A percentile compares a stretch with the other conserved stretches of the same genome.
Evolutionary conservation across 2,888 invertebrate species (phyloP).

Genomic region (Gnatocerus cornutus): DNA sequence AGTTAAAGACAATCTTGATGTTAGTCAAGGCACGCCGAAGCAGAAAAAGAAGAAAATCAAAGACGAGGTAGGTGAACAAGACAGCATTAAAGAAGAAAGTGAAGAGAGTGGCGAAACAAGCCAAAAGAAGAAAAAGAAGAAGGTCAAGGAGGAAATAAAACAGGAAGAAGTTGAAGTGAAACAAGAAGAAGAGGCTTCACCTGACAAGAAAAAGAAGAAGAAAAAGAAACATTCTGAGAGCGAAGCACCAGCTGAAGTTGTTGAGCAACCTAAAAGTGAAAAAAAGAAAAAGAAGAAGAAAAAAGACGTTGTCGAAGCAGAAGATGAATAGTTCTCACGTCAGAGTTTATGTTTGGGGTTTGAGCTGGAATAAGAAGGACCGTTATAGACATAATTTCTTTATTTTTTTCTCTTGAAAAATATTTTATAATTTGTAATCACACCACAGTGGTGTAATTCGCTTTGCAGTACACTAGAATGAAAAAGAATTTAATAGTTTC

Average conservation of each 20-base stretch:
- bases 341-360: neutral
- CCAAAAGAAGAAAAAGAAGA: conserved; percentile 59
- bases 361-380: neutral
- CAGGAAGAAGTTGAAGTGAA: conserved; percentile 58
- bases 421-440: conserved; percentile 49
- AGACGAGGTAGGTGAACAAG: conserved; percentile 59
- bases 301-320: conserved; percentile 71
- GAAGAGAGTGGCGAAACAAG: conserved; percentile 54
- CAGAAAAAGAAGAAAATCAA: conserved; percentile 66
- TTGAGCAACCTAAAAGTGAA: conserved; percentile 13
- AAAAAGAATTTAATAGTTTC: conserved; percentile 20
- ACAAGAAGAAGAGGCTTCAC: conserved; percentile 54
- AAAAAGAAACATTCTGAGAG: conserved; percentile 52
- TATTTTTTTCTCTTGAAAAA: conserved; percentile 21
- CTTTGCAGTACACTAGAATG: conserved; percentile 72
- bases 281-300: conserved; percentile 74
- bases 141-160: conserved; percentile 57
- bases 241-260: conserved; percentile 33
- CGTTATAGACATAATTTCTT: neutral
- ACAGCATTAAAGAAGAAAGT: conserved; percentile 49
- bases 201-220: conserved; percentile 60
- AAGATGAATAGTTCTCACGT: conserved; percentile 56
- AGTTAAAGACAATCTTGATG: conserved; percentile 60
- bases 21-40: conserved; percentile 60
- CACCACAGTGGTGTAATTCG: conserved; percentile 69